Percentiles rank a stretch among this genome's conserved stretches.
These are phyloP conservation scores for Chanos chanos DNA, from an alignment of 2,797 vertebrate species.

Conservation along the genomic window DNA sequence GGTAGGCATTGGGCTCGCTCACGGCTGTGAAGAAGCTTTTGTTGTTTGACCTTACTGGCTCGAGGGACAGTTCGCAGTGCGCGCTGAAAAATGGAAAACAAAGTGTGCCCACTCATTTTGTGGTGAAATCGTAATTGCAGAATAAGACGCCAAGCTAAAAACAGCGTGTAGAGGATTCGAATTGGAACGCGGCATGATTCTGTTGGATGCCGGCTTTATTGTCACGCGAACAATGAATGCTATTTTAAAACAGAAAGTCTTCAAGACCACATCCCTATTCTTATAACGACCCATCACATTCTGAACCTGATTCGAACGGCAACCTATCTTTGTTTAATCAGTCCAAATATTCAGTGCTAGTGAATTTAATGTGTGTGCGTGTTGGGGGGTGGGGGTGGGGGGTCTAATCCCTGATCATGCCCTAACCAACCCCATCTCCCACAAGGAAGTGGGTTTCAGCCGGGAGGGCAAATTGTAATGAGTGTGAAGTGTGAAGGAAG, in stretches of 20 bases:
- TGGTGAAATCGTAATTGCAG: slow-evolving; percentile 65
- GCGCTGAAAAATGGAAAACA: slow-evolving; percentile 57
- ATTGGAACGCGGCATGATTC: slow-evolving; percentile 57
- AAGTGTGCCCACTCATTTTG: slow-evolving; percentile 52
- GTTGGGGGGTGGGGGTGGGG: no score
- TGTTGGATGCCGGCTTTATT: no score
- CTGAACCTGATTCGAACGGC: neutral
- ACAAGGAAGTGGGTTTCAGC: no score
- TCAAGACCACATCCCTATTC: slow-evolving; percentile 12
- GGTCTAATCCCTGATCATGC: no score
- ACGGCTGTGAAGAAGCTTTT: slow-evolving; percentile 33
- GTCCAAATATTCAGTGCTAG: no score
- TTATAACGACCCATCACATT: neutral
- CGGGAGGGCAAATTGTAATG: no score
- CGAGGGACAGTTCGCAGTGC: slow-evolving; percentile 40
- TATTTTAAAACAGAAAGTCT: slow-evolving; percentile 16
- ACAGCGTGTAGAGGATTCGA: slow-evolving; percentile 41
- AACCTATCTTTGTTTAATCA: neutral
- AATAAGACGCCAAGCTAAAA: slow-evolving; percentile 61
- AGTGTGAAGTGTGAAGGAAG: no score
- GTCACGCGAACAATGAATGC: slow-evolving; percentile 22
- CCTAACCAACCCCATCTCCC: no score
- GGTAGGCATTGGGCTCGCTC: slow-evolving; percentile 19
- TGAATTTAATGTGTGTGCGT: no score
- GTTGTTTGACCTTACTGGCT: slow-evolving; percentile 5